Evolutionary conservation across 2,888 invertebrate species (phyloP).

Genomic region (Acheta domesticus): DNA sequence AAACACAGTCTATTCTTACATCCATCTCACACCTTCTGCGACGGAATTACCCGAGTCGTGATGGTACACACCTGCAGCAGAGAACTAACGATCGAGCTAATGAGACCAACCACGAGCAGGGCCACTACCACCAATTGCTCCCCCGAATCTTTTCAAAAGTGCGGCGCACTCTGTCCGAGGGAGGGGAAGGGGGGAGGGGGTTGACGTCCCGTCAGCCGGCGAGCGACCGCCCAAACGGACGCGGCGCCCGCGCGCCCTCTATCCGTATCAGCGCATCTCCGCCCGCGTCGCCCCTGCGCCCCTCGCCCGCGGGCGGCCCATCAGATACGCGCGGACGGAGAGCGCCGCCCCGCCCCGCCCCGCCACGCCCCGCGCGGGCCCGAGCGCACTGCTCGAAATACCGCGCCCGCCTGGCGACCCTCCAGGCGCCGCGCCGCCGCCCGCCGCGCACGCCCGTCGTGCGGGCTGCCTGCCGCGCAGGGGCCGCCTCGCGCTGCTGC

Average conservation of each 20-base stretch:
- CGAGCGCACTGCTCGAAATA: background rate
- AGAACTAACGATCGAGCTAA: no score
- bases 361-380: background rate
- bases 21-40: no score
- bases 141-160: no score
- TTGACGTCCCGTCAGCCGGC: no score
- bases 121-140: no score
- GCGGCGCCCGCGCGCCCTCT: background rate
- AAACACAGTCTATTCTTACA: no score
- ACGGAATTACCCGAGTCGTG: no score
- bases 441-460: background rate
- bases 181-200: no score
- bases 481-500: background rate
- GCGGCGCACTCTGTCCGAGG: no score
- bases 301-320: background rate
- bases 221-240: no score
- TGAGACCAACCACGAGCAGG: no score
- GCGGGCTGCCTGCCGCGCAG: background rate
- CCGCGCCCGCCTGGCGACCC: background rate
- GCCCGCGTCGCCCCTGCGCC: background rate
- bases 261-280: background rate
- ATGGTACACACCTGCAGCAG: no score
- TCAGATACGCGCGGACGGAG: background rate
- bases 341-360: background rate
- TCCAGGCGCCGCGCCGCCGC: background rate